Base-by-base conservation (phyloP, 2,888 invertebrate species). In the Caenorhabditis sp. region DNA sequence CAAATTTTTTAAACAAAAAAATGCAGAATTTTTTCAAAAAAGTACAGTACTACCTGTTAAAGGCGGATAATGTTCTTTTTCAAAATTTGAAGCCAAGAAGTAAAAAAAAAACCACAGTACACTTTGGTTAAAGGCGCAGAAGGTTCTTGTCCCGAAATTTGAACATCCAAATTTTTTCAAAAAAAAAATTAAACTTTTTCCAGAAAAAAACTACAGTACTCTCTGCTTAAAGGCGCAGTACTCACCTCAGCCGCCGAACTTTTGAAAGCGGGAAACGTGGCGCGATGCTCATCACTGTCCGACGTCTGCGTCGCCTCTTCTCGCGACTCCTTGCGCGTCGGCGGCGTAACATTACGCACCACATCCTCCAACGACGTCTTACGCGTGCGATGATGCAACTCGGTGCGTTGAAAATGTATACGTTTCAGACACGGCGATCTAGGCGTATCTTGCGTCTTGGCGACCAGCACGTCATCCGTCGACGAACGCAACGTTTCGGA, bases 401-500 rank as follows among this genome's bases (percentile, higher is more conserved):
- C 78, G 0, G 78, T 79, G 23, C 75, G 60, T 64, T 77, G 79
- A 63, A 81, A 81, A 62, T 81, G 81, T 14, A 81, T 81, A 19
- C 81, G 43, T 51, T 81, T 81, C 49, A 81, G 63, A 49, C 81
- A 81, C 14, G 81, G 81, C 43, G 79, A 79, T 37, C 81, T 59
- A 8, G 72, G 77, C 10, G 80, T 72, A 50, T 78, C 78, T 51
- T 65, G 71, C 37, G 54, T 63, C 23, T 65, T 53, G 36, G 65
- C n/a, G n/a, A n/a, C 60, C 31, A 66, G 66, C 17, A 67, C 62
- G 19, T 77, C 75, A 55, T 74, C 74, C 27, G 64, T 37, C 0
- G 74, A 71, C 6, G 65, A 66, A 26, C 69, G 63, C 43, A 77
- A 37, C 10, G 75, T 72, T 53, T 77, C 75, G 43, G 77, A 77